Base-by-base conservation (phyloP, 37 sponge, comb jelly and placozoan genomes). In the Eunapius fragilis region DNA sequence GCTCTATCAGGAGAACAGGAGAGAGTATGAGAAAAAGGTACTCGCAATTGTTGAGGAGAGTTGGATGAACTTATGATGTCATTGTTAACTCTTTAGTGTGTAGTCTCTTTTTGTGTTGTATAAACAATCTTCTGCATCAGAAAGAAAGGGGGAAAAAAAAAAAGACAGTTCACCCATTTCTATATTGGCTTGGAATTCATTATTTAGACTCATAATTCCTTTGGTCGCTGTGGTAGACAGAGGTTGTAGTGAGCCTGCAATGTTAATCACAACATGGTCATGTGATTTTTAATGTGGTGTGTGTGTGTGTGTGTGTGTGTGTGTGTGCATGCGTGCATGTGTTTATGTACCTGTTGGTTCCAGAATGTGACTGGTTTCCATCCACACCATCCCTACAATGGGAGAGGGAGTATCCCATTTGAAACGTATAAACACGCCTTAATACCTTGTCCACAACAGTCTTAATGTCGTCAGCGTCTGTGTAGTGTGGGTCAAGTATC, bases 1-100 rank as follows among this genome's bases (percentile, higher is more conserved):
- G 82, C 92, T 99, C 14, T 99, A 99, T 85, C 94, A 97, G 80
- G 98, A 99, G 33, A 99, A 97, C 85, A 90, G 96, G 75, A 69
- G 99, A 81, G 99, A 99, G 74, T 99, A 99, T 72, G 98, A 97
- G 86, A 97, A 97, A 85, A 95, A 96, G 79, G 99, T 99, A 14
- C 84, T 82, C 9, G 96, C 96, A 22, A 97, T 97, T 84, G 99
- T 99, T 25, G 99, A 99, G 71, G 94, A 99, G 58, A 97, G 98
- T 76, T 99, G 99, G 99, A 92, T 98, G 87, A 79, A 86, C 32
- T 72, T 38, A 76, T 76, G 76, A 76, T 37, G 0, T 76, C 38
- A 24, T 33, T 45, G 37, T 10, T 35, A 76, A 25, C n/a, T 35
- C 9, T 34, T 76, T 76, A n/a, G n/a, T 33, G 32, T 30, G 36